A percentile compares a stretch with the other conserved stretches of the same genome.
Evolutionary conservation across 2,888 invertebrate genomes (phyloP).

Genomic region (Prionchulus punctatus): DNA sequence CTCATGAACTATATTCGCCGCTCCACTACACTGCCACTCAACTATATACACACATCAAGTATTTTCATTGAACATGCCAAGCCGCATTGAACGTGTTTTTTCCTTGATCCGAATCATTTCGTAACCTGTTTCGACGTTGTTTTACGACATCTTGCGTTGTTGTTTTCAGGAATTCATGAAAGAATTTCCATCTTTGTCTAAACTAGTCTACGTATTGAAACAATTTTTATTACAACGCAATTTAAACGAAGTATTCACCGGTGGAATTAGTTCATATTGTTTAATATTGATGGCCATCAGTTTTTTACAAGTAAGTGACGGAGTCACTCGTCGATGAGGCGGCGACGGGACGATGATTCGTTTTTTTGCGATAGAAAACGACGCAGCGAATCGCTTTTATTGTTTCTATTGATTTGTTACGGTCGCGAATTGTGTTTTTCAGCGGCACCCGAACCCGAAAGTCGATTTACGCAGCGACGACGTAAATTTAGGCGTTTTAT

Average conservation of each 20-base stretch:
- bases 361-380: not conserved
- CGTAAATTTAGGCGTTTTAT: constrained; percentile 57
- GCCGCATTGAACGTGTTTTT: no score
- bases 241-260: constrained; percentile 97
- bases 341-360: no score
- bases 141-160: no score
- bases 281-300: constrained; percentile 95
- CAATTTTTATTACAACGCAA: constrained; percentile 94
- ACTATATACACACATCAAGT: no score
- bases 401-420: not conserved
- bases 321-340: not conserved
- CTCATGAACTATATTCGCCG: no score
- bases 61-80: no score
- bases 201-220: constrained; percentile 88
- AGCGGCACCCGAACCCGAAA: not conserved
- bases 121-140: no score
- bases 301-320: constrained; percentile 55
- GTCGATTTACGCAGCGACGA: constrained; percentile 10
- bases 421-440: not conserved
- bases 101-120: no score
- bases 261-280: constrained; percentile 96
- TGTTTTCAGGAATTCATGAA: constrained; percentile 49
- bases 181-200: constrained; percentile 72
- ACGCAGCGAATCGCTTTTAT: not conserved
- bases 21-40: no score